Percentiles rank a stretch among this genome's conserved stretches.
Evolutionary conservation across 2,888 invertebrate genomes (phyloP).

Genomic region (Ischnus inquisitorius): DNA sequence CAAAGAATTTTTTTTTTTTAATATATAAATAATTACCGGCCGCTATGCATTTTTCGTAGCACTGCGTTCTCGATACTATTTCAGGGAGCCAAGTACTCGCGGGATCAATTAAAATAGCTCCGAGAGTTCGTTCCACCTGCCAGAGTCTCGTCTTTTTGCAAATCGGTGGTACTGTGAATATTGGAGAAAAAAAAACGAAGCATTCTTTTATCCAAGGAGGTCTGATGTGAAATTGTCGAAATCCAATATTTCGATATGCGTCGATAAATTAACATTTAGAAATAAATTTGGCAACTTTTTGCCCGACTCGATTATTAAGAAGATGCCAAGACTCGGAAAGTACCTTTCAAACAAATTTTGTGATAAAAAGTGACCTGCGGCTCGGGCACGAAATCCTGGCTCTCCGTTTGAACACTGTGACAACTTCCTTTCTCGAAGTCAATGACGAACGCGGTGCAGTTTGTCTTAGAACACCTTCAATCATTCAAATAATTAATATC

Average conservation of each 20-base stretch:
- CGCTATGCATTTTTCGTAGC: constrained; percentile 86
- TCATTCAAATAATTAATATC: constrained; percentile 40
- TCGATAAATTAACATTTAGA: constrained; percentile 69
- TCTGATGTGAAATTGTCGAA: neutral
- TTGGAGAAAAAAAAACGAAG: neutral
- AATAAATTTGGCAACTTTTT: neutral
- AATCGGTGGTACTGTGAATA: constrained; percentile 85
- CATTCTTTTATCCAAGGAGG: neutral
- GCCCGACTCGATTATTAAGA: neutral
- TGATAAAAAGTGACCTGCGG: constrained; percentile 89
- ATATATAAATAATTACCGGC: constrained; percentile 73
- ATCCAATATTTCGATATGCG: neutral
- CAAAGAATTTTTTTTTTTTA: neutral
- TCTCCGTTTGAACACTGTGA: constrained; percentile 76
- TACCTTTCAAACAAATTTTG: constrained; percentile 89
- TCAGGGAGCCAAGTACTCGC: constrained; percentile 88
- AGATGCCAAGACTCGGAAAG: neutral
- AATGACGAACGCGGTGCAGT: constrained; percentile 81
- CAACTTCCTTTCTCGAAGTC: constrained; percentile 80
- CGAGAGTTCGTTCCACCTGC: constrained; percentile 92
- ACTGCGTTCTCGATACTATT: constrained; percentile 89
- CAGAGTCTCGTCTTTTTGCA: constrained; percentile 89
- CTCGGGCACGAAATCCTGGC: constrained; percentile 85
- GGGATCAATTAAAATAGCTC: constrained; percentile 91
- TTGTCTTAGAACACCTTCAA: constrained; percentile 77